Evolutionary conservation across 92 coral and sea anemone genomes (phyloP).

Genomic region (Isaurus tuberculatus): DNA sequence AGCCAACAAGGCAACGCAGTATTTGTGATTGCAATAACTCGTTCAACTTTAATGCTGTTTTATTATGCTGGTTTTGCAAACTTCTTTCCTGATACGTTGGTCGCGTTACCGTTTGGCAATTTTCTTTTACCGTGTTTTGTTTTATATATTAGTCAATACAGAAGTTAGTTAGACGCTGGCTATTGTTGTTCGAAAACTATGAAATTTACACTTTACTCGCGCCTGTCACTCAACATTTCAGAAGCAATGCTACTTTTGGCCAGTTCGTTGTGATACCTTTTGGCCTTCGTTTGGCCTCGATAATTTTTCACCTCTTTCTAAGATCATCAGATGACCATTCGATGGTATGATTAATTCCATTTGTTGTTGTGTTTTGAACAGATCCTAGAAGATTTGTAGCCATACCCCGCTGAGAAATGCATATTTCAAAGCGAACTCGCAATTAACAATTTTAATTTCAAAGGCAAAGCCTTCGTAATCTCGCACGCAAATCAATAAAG

Average conservation of each 20-base stretch:
- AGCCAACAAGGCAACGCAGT: neutral
- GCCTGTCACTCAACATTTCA: conserved; percentile 27
- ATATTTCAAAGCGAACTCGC: conserved; percentile 44
- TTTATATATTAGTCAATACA: conserved; percentile 15
- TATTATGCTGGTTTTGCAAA: neutral
- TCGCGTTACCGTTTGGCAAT: conserved; percentile 12
- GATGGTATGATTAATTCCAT: conserved; percentile 30
- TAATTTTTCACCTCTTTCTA: conserved; percentile 10
- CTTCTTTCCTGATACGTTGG: neutral
- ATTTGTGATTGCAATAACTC: neutral
- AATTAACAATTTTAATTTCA: conserved; percentile 49
- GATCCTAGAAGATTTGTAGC: conserved; percentile 38
- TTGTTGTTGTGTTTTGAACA: conserved; percentile 17
- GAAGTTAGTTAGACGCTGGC: conserved; percentile 15
- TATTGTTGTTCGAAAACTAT: conserved; percentile 6
- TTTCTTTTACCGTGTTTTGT: conserved; percentile 9
- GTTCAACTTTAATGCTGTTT: conserved; percentile 9
- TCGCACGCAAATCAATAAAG: conserved; percentile 40
- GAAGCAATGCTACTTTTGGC: neutral
- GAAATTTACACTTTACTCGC: neutral
- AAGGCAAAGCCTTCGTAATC: conserved; percentile 22
- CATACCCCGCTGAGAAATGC: conserved; percentile 52
- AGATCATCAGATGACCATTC: conserved; percentile 33
- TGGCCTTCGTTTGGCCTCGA: neutral
- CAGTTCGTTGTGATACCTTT: neutral